A percentile compares a stretch with the other conserved stretches of the same genome.
phyloP scores from a whole-genome alignment of 2,888 invertebrate species.

The Seira ritae region DNA sequence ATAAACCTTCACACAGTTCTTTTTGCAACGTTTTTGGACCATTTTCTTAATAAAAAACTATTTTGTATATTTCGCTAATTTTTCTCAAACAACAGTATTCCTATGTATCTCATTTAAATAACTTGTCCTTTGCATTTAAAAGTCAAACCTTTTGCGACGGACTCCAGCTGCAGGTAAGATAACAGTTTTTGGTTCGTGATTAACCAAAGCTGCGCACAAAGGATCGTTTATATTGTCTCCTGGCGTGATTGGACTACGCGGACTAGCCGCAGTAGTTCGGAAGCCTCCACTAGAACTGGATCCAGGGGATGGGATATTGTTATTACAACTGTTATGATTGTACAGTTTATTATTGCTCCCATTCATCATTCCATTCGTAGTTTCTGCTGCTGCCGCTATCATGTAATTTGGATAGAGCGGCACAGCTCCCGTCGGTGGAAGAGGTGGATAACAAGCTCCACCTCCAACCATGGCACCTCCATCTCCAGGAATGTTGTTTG shows the following conservation, averaged over 20 bases:
- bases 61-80: not conserved
- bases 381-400: slow-evolving; percentile 35
- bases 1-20: not conserved
- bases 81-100: too few relatives aligned
- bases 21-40: slow-evolving; percentile 47
- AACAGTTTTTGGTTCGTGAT: slow-evolving; percentile 72
- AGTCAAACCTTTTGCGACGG: slow-evolving; percentile 72
- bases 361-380: slow-evolving; percentile 45
- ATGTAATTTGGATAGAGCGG: slow-evolving; percentile 54
- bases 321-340: slow-evolving; percentile 52
- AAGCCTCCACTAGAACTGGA: slow-evolving; percentile 55
- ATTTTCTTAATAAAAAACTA: slow-evolving; percentile 41
- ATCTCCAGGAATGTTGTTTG: slow-evolving; percentile 34
- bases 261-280: slow-evolving; percentile 38
- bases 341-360: slow-evolving; percentile 37
- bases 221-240: slow-evolving; percentile 53
- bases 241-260: slow-evolving; percentile 47
- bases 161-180: slow-evolving; percentile 72
- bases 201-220: slow-evolving; percentile 48
- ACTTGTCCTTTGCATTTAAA: slow-evolving; percentile 7
- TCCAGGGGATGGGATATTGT: slow-evolving; percentile 48
- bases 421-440: slow-evolving; percentile 32
- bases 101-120: slow-evolving; percentile 6
- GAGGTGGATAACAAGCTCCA: slow-evolving; percentile 22
- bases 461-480: not conserved